phyloP scores from a whole-genome alignment of 2,797 vertebrate species.

The Emys orbicularis region DNA sequence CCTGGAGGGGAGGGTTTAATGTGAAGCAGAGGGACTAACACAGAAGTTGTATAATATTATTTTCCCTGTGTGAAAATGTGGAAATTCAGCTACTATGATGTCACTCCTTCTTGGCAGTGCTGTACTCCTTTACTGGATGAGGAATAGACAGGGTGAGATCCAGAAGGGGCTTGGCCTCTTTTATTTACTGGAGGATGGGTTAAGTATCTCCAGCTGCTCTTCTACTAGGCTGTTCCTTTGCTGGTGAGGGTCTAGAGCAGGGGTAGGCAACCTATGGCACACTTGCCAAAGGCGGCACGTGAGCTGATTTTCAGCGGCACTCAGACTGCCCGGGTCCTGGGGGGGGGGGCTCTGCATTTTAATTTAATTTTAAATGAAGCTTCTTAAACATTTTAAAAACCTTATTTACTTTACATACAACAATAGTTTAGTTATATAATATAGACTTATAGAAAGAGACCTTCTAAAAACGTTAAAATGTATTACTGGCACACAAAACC shows the following conservation, averaged over 20 bases:
- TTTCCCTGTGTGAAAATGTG: not conserved
- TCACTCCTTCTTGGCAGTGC: not conserved
- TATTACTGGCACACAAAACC: too few relatives aligned
- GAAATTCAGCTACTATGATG: not conserved
- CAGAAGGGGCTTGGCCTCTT: not conserved
- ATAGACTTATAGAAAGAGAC: too few relatives aligned
- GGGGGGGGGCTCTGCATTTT: too few relatives aligned
- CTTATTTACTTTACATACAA: too few relatives aligned
- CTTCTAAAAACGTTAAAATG: too few relatives aligned
- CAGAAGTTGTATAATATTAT: not conserved
- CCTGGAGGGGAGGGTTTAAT: not conserved
- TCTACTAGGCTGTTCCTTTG: not conserved
- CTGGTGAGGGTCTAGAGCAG: not conserved
- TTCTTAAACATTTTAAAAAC: too few relatives aligned
- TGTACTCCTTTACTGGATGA: not conserved
- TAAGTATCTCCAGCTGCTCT: not conserved
- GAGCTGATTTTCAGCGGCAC: too few relatives aligned
- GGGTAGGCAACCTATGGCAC: too few relatives aligned
- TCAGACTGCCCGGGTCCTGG: too few relatives aligned
- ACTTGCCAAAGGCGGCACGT: too few relatives aligned
- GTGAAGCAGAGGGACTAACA: not conserved
- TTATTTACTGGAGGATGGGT: not conserved
- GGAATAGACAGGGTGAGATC: not conserved
- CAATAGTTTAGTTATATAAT: too few relatives aligned
- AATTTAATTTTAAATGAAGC: too few relatives aligned